Base-by-base conservation (phyloP, 2,888 invertebrate species). In the Thyatira batis region DNA sequence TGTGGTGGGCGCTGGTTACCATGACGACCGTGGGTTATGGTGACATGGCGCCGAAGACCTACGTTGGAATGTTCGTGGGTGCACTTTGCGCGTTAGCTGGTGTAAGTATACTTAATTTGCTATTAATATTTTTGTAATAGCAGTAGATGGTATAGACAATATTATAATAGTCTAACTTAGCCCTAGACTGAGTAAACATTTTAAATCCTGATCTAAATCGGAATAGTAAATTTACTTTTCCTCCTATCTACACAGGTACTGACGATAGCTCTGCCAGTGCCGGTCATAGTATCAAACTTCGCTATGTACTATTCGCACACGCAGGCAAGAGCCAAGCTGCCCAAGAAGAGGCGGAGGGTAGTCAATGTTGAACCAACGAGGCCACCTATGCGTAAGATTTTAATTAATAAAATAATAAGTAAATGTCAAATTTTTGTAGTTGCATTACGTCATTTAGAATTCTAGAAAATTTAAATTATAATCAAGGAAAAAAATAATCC, bases 21-120 rank as follows among this genome's bases (percentile, higher is more conserved):
- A 99, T 99, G 99, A 99, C 99, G 69, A 98, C 98, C 0, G 98
- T 99, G 56, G 99, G 99, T 45, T 99, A 99, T 86, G 99, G 99
- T 56, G 98, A 99, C 89, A 99, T 99, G 98, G 98, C 97, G 70
- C 98, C 99, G 60, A 98, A 98, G 89, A 99, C 99, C 45, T 99
- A 99, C 86, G 96, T 98, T 64, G 99, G 99, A 66, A 99, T 99
- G 99, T 98, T 99, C 84, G 98, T 99, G 66, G 99, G 99, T 68
- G 98, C 98, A 13, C 94, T 99, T 49, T 99, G 99, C 91, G 99
- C 99, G 61, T 94, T 99, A 68, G 98, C 98, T 79, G 99, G 99
- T 91, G 99, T 99, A 84, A 92, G 92, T 92, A 78, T 67, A 20
- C n/a, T 23, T 9, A 21, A 48, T 39, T 46, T 30, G 17, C 27